Conservation (phyloP, 1,140 invertebrate species). For the Pseudachorutes palmiensis region DNA sequence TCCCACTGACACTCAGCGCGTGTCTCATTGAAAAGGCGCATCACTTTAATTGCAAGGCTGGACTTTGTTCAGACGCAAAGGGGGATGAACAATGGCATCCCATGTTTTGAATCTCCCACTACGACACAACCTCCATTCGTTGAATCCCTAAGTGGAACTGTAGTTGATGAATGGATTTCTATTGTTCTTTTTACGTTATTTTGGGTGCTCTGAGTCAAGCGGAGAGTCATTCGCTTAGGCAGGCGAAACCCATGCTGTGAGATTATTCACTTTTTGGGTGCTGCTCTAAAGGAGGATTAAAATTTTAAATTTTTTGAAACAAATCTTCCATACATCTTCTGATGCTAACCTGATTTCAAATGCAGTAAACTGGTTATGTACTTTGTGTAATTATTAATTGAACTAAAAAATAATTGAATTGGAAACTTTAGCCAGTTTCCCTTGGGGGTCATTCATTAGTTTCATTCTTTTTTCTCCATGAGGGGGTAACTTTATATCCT, state of each 20-base stretch:
- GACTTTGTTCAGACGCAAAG: not conserved
- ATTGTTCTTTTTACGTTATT: not conserved
- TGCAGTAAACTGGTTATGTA: not conserved
- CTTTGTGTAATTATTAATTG: not conserved
- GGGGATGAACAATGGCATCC: not conserved
- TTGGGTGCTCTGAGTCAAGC: not conserved
- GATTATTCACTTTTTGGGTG: not conserved
- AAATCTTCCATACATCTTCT: not conserved
- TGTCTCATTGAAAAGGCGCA: not conserved
- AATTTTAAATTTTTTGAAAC: not conserved
- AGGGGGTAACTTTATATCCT: not conserved
- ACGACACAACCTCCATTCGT: too few species aligned
- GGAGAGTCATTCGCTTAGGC: not conserved
- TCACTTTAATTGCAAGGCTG: not conserved
- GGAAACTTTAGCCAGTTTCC: not conserved
- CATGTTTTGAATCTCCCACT: too few species aligned
- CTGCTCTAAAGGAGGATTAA: not conserved
- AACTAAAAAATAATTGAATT: constrained; percentile 2
- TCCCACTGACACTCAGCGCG: too few species aligned
- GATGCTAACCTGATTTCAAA: not conserved
- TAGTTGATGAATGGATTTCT: constrained; percentile 7
- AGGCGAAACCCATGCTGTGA: too few species aligned
- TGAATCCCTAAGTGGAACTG: not conserved
- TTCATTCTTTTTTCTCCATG: not conserved
- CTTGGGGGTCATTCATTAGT: not conserved